Conservation (phyloP, 2,797 vertebrate species). For the Gymnothorax javanicus region DNA sequence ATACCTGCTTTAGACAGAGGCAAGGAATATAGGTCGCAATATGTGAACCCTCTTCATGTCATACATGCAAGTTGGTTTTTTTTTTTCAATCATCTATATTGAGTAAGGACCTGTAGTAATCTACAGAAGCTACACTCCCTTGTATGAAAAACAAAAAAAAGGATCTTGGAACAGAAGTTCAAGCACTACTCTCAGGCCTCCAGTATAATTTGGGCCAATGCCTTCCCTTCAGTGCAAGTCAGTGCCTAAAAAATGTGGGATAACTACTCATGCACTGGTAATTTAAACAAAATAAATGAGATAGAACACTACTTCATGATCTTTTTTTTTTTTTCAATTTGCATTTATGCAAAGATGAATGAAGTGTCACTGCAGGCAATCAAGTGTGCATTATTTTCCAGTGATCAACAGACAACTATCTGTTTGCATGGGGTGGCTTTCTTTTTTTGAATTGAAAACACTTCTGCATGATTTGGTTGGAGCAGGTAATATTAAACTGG, state of each 20-base stretch:
- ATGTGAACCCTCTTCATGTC: neutral
- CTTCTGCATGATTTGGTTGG: conserved; percentile 38
- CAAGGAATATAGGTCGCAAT: neutral
- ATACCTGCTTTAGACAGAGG: neutral
- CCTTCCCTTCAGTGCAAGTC: neutral
- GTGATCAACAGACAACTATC: conserved; percentile 32
- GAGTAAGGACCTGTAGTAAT: neutral
- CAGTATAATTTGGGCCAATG: neutral
- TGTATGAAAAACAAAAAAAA: neutral
- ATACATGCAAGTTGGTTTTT: neutral
- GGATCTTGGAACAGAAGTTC: neutral
- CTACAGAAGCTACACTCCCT: neutral
- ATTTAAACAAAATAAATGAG: conserved; percentile 6
- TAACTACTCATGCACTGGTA: neutral
- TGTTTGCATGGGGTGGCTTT: conserved; percentile 37
- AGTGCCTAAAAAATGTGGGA: neutral
- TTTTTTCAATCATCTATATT: neutral
- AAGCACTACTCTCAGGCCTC: neutral
- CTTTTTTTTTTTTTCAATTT: conserved; percentile 14
- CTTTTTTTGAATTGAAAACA: conserved; percentile 21
- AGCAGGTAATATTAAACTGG: conserved; percentile 51
- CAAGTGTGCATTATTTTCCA: conserved; percentile 17
- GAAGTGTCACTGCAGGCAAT: conserved; percentile 33
- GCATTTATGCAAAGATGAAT: conserved; percentile 24
- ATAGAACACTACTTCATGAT: neutral